Evolutionary conservation across 2,113 vertebrate species (phyloP).

Genomic region (Neodon shergylaensis): DNA sequence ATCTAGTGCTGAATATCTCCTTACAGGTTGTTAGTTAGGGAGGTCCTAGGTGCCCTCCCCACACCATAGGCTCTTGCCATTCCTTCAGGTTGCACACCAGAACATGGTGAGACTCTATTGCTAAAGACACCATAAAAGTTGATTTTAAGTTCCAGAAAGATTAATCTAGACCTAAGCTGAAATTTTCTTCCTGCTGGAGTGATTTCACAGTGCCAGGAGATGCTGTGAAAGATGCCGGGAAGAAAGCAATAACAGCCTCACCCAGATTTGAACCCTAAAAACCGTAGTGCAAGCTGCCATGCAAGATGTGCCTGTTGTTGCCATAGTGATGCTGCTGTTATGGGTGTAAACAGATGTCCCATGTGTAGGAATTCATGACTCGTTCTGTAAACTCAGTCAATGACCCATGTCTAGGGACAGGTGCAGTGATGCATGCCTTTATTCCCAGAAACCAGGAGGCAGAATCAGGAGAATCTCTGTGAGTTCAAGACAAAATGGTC

Average conservation of each 20-base stretch:
- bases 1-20: neutral
- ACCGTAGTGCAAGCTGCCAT: neutral
- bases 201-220: neutral
- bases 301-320: neutral
- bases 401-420: neutral
- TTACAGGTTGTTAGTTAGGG: neutral
- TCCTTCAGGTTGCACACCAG: neutral
- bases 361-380: neutral
- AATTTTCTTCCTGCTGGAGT: neutral
- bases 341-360: too few relatives aligned
- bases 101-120: neutral
- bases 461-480: neutral
- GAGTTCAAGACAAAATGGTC: neutral
- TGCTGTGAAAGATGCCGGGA: fast-evolving
- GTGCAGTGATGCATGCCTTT: neutral
- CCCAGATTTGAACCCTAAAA: neutral
- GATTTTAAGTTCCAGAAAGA: neutral
- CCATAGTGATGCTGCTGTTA: too few relatives aligned
- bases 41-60: neutral
- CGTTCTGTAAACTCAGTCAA: neutral
- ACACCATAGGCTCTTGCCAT: neutral
- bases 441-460: neutral
- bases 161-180: neutral
- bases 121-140: neutral
- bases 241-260: neutral